Base-by-base conservation (phyloP, 2,888 invertebrate species). In the Stenotaenia linearis region DNA sequence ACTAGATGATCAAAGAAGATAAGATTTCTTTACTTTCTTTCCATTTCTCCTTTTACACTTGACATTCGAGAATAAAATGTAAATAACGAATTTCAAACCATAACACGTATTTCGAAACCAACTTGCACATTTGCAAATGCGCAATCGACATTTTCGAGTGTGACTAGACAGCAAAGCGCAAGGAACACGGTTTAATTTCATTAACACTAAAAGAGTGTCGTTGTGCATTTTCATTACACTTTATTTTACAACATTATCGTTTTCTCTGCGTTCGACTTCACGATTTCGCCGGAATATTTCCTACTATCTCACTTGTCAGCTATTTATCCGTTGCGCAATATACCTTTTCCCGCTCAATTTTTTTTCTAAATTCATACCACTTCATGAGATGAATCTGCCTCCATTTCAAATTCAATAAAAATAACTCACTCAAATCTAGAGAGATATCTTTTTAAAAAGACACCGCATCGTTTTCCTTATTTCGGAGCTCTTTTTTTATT, bases 391-490 rank as follows among this genome's bases (percentile, higher is more conserved):
- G 69, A 25, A 69, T 25, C 69, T 28, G 69, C 69, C 28, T 50
- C 50, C 23, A 25, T 69, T 69, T 23, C 4, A 69, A 61, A 69
- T 69, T 69, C 69, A 69, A 69, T 69, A 69, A 69, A 69, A 69
- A 69, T 69, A 69, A 69, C 69, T 69, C 69, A 69, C 69, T 69
- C 69, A 69, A 69, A 69, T 69, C 69, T 69, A 69, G 69, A 25
- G 69, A 69, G 25, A 69, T 69, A 69, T 69, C 25, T 69, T 69
- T 69, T 69, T 69, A 69, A 69, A 69, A 69, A 69, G 25, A 25
- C 69, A 69, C 69, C 69, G 69, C 69, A 69, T 69, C 69, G 69
- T 69, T 69, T 69, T 69, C 69, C 69, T 69, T 28, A 69, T 69
- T 69, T 69, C 69, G 28, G 69, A 4, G 25, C 25, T 23, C 15